phyloP scores from a whole-genome alignment of 2,797 vertebrate genomes.

The Gila robusta region DNA sequence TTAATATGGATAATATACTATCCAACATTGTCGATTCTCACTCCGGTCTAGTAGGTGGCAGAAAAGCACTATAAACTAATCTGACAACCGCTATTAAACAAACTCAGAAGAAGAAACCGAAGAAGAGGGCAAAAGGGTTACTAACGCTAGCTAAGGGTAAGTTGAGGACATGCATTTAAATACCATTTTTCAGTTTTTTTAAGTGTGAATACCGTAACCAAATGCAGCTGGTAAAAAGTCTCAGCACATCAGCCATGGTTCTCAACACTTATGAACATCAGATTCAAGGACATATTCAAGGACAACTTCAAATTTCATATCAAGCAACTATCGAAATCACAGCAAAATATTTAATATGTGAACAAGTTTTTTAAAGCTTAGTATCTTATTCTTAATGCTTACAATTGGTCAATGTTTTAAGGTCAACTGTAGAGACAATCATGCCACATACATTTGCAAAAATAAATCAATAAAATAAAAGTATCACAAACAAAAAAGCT shows the following conservation, averaged over 20 bases:
- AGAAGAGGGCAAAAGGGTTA: not conserved
- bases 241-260: not conserved
- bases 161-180: not conserved
- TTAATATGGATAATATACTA: not conserved
- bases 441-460: not conserved
- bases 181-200: not conserved
- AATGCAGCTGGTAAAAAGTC: not conserved
- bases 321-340: not conserved
- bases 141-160: not conserved
- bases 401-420: too few species aligned
- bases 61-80: not conserved
- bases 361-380: not conserved
- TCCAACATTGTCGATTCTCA: not conserved
- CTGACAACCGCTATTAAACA: not conserved
- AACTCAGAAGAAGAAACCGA: not conserved
- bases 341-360: too few species aligned
- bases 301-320: not conserved
- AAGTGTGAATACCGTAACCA: not conserved
- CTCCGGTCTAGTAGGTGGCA: slow-evolving; percentile 10
- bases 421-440: not conserved
- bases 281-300: not conserved
- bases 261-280: not conserved
- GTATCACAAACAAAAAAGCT: not conserved
- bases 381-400: not conserved
- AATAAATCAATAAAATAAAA: not conserved